Evolutionary conservation across 2,113 vertebrate species (phyloP).

Genomic region (Xenopus laevis): DNA sequence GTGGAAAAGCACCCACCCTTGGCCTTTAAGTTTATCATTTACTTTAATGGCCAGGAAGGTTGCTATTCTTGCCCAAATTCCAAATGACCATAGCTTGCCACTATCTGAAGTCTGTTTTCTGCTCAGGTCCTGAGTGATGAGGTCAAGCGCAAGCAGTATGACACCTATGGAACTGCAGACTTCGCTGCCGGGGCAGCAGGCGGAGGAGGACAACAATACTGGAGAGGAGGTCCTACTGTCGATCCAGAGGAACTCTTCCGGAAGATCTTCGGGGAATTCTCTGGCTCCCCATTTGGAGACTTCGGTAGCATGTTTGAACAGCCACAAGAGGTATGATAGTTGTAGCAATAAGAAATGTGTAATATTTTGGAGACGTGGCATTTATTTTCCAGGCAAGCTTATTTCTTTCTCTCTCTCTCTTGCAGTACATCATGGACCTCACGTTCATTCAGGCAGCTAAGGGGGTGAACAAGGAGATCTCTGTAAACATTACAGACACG

Average conservation of each 20-base stretch:
- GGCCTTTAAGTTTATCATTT: too few relatives aligned
- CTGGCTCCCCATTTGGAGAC: slow-evolving; percentile 78
- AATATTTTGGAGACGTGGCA: neutral
- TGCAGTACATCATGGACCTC: slow-evolving; percentile 90
- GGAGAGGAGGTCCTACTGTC: slow-evolving; percentile 74
- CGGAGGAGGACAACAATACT: slow-evolving; percentile 73
- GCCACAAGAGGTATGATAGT: slow-evolving; percentile 79
- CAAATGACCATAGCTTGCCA: too few relatives aligned
- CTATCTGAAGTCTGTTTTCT: neutral
- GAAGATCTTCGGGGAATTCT: slow-evolving; percentile 95
- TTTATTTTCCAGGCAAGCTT: neutral
- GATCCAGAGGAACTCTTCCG: slow-evolving; percentile 94
- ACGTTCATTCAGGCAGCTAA: slow-evolving; percentile 94
- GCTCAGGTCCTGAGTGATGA: slow-evolving; percentile 86
- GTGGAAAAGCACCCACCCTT: too few relatives aligned
- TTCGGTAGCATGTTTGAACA: slow-evolving; percentile 85
- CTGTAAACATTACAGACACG: slow-evolving; percentile 74
- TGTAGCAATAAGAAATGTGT: too few relatives aligned
- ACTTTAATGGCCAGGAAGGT: too few relatives aligned
- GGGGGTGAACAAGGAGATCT: slow-evolving; percentile 93
- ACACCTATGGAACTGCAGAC: slow-evolving; percentile 76
- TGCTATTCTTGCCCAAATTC: too few relatives aligned
- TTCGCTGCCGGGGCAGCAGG: slow-evolving; percentile 69
- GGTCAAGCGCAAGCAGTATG: slow-evolving; percentile 89
- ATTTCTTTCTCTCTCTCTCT: neutral